These are phyloP conservation scores for Drosophila quadrilineata DNA, from an alignment of 1,140 invertebrate species.

Conservation along the genomic window DNA sequence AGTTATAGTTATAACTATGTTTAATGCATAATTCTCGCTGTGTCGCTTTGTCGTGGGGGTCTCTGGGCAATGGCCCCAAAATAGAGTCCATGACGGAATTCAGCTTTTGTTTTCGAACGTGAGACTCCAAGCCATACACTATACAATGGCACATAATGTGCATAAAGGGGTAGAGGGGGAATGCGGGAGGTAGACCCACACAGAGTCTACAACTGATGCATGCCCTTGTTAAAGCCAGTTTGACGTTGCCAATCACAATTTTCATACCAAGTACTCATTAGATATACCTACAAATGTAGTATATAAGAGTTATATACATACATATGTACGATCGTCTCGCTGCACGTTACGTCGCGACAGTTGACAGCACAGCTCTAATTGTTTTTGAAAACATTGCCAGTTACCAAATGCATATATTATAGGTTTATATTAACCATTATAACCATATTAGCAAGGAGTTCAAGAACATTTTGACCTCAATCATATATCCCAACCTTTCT, in stretches of 20 bases:
- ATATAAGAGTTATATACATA: conserved; percentile 2
- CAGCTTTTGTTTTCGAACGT: conserved; percentile 68
- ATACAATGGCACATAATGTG: conserved; percentile 41
- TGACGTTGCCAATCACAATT: conserved; percentile 45
- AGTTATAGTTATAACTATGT: conserved; percentile 43
- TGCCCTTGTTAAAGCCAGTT: conserved; percentile 74
- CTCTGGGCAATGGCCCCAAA: conserved; percentile 55
- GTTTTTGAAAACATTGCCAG: conserved; percentile 47
- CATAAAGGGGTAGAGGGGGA: conserved; percentile 22
- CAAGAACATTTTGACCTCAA: not conserved
- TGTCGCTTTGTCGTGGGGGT: conserved; percentile 20
- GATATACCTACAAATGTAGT: not conserved
- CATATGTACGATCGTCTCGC: conserved; percentile 1
- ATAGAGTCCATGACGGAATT: conserved; percentile 42
- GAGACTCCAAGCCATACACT: conserved; percentile 50
- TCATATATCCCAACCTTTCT: not conserved
- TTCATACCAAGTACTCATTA: not conserved
- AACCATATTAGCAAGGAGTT: no score
- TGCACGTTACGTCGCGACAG: conserved; percentile 12
- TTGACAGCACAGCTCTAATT: conserved; percentile 65
- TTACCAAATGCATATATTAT: conserved; percentile 8
- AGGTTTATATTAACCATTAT: not conserved
- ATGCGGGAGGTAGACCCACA: no score
- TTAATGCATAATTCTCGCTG: conserved; percentile 61
- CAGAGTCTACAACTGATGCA: conserved; percentile 21